Base-by-base conservation (phyloP, 2,113 vertebrate species). In the Siniperca knerii region DNA sequence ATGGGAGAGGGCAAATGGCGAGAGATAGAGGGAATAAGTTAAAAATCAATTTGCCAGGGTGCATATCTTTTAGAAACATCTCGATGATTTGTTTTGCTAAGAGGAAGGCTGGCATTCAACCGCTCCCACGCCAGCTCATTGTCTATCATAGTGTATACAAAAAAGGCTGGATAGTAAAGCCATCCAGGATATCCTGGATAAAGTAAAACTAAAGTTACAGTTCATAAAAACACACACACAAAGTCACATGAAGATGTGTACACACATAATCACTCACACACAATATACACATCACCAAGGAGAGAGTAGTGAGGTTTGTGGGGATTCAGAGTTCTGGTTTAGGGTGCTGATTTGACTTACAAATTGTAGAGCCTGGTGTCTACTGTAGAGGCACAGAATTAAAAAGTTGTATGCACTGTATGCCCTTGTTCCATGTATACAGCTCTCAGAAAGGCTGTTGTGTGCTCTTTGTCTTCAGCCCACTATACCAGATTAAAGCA, bases 401-500 rank as follows among this genome's bases (percentile, higher is more conserved):
- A 81, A 68, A 57, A 4, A 58, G 46, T 73, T 40, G 37, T 33
- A 61, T 85, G 61, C 54, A 65, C 10, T 9, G 68, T 58, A 37
- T 73, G 61, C 29, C 75, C 13, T 29, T 72, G 16, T 35, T 66
- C 44, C 20, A 60, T 42, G 54, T 29, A 72, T 21, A 61, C 29
- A 57, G 58, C 58, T 80, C 66, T 88, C 50, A 42, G 40, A 65
- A 68, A 75, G 15, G 57, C 69, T 48, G 33, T 65, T 0, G 20
- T 61, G 16, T 50, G 62, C 48, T 75, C 55, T 85, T 77, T 37
- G 44, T 81, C 58, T 81, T 77, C 73, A 54, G 70, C 78, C 68
- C 58, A 86, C 68, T 72, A 23, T 11, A 54, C 33, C 75, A 68
- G 60, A 82, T 57, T 80, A 87, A 82, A 88, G 66, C 55, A 33